A percentile compares a stretch with the other conserved stretches of the same genome.
Conservation (phyloP, 2,797 vertebrate genomes). For the Megalops cyprinoides region DNA sequence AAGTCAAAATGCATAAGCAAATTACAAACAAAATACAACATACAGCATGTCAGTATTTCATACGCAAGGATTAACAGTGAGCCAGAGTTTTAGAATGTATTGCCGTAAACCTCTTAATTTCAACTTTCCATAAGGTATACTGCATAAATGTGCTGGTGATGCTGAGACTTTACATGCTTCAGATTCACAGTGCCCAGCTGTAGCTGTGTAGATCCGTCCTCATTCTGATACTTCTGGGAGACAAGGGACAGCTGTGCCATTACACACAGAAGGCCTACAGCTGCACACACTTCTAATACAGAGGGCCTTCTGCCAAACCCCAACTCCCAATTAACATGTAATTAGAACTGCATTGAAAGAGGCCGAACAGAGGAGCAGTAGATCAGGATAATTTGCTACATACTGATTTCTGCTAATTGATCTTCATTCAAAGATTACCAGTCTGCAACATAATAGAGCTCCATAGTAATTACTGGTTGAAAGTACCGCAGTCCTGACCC, state of each 20-base stretch:
- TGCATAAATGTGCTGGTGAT: not conserved
- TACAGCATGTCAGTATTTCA: not conserved
- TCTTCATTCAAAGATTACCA: conserved; percentile 21
- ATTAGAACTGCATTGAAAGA: conserved; percentile 16
- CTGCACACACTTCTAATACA: not conserved
- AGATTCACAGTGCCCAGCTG: not conserved
- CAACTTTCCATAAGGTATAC: not conserved
- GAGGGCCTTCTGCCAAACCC: conserved; percentile 14
- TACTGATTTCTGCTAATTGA: conserved; percentile 20
- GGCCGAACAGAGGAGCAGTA: conserved; percentile 10
- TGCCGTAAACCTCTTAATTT: not conserved
- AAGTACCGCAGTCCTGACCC: not conserved
- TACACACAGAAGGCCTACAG: conserved; percentile 5
- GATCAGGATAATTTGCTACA: conserved; percentile 19
- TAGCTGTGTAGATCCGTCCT: not conserved
- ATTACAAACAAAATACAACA: not conserved
- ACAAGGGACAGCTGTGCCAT: not conserved
- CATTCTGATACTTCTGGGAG: not conserved
- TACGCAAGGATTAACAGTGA: not conserved
- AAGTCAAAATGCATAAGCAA: not conserved
- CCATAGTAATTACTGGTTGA: conserved; percentile 17
- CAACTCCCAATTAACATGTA: conserved; percentile 16
- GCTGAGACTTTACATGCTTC: too few relatives aligned
- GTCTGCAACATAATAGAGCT: conserved; percentile 12
- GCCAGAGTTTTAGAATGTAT: too few relatives aligned